Percentiles rank a stretch among this genome's conserved stretches.
Conservation (phyloP, 2,113 vertebrate genomes). For the Chionomys nivalis region DNA sequence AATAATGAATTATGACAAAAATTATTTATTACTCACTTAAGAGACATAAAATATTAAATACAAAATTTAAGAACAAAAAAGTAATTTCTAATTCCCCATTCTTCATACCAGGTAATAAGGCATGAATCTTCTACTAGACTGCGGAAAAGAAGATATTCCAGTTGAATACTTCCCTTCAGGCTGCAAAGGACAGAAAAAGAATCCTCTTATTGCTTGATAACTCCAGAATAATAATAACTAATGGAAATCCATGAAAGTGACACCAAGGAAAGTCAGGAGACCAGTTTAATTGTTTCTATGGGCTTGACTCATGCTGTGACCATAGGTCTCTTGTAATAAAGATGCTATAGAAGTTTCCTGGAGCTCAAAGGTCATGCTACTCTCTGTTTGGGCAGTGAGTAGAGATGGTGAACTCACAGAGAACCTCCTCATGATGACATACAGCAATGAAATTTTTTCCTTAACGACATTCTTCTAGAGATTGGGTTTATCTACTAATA, state of each 20-base stretch:
- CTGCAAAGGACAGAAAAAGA: neutral
- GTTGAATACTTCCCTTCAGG: constrained; percentile 5
- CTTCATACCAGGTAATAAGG: constrained; percentile 42
- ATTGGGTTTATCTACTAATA: neutral
- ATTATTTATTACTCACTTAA: constrained; percentile 75
- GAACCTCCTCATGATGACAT: neutral
- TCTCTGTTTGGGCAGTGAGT: neutral
- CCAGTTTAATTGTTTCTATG: neutral
- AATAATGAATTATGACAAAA: constrained; percentile 76
- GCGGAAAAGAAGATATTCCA: neutral
- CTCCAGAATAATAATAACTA: neutral
- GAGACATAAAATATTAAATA: constrained; percentile 68
- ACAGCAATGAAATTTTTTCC: neutral
- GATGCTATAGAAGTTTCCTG: accelerated
- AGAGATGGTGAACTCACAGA: accelerated
- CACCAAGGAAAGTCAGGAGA: neutral
- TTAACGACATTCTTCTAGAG: neutral
- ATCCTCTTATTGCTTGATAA: neutral
- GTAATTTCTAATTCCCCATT: constrained; percentile 53
- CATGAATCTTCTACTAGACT: neutral
- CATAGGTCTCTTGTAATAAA: accelerated
- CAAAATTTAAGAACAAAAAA: constrained; percentile 59
- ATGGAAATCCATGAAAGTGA: neutral
- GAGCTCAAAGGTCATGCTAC: accelerated
- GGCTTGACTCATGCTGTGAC: neutral